phyloP scores from a whole-genome alignment of 30 jellyfish, hydroid and myxozoan species.

The Aurelia sp. region DNA sequence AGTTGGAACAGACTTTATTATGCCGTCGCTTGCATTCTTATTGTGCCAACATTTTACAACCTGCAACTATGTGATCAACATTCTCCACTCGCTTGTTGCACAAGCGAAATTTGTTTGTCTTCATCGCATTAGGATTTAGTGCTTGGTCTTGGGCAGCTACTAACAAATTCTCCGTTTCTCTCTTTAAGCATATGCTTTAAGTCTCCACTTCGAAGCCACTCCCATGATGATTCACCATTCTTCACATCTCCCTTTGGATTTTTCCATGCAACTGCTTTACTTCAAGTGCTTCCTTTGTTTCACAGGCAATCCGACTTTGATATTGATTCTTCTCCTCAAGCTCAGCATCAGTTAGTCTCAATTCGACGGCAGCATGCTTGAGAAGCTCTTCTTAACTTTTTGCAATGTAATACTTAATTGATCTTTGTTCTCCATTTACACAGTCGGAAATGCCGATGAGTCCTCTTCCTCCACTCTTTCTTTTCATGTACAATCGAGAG shows the following conservation, averaged over 20 bases:
- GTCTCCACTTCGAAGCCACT: conserved; percentile 30
- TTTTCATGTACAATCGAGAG: too few species aligned
- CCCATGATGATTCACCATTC: conserved; percentile 24
- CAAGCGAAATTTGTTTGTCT: too few species aligned
- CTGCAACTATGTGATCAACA: conserved; percentile 39
- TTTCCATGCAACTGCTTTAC: conserved; percentile 35
- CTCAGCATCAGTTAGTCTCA: conserved; percentile 20
- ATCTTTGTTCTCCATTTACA: too few species aligned
- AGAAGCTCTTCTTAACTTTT: too few species aligned
- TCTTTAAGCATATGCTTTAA: conserved; percentile 4
- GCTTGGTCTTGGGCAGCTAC: conserved; percentile 36
- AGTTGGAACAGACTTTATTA: too few species aligned
- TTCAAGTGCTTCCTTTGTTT: conserved; percentile 42
- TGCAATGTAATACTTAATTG: too few species aligned
- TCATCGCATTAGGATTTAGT: too few species aligned
- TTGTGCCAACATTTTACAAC: too few species aligned
- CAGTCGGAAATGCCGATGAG: too few species aligned
- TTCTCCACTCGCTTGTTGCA: too few species aligned
- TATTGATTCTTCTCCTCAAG: conserved; percentile 32
- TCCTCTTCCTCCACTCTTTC: too few species aligned
- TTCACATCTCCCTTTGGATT: conserved; percentile 37
- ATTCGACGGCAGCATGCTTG: neutral
- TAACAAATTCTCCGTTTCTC: conserved; percentile 34
- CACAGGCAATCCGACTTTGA: conserved; percentile 18
- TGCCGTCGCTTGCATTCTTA: too few species aligned